phyloP scores from a whole-genome alignment of 2,113 vertebrate genomes.

The Campylorhamphus procurvoides region DNA sequence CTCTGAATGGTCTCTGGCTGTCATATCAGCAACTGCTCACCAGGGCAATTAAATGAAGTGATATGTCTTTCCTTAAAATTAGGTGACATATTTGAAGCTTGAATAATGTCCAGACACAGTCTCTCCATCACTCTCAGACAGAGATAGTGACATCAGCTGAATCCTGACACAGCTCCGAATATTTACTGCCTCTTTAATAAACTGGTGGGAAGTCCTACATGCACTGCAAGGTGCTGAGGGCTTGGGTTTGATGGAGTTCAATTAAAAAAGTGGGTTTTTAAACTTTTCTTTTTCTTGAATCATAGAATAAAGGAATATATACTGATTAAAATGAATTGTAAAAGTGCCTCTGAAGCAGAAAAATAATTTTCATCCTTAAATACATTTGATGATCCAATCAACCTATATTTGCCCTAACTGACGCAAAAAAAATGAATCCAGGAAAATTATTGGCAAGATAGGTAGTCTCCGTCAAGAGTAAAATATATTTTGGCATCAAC shows the following conservation, averaged over 20 bases:
- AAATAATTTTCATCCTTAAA: background rate
- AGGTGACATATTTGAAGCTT: background rate
- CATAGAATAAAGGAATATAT: background rate
- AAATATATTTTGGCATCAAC: background rate
- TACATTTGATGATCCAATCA: background rate
- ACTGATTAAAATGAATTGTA: background rate
- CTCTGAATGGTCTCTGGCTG: background rate
- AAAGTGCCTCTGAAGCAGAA: background rate
- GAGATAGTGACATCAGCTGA: background rate
- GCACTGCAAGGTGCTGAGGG: background rate
- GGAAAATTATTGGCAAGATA: background rate
- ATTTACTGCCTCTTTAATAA: background rate
- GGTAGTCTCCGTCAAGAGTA: background rate
- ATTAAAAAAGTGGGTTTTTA: background rate
- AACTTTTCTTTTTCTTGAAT: background rate
- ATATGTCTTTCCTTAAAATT: slow-evolving; percentile 1
- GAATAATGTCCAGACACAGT: background rate
- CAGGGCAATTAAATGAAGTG: background rate
- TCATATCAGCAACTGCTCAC: background rate
- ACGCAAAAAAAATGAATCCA: background rate
- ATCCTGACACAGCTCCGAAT: background rate
- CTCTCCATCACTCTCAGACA: background rate
- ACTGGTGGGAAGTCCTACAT: background rate
- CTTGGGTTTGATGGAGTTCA: background rate
- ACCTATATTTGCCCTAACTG: background rate